Evolutionary conservation across 2,797 vertebrate species (phyloP).

Genomic region (Manis javanica): DNA sequence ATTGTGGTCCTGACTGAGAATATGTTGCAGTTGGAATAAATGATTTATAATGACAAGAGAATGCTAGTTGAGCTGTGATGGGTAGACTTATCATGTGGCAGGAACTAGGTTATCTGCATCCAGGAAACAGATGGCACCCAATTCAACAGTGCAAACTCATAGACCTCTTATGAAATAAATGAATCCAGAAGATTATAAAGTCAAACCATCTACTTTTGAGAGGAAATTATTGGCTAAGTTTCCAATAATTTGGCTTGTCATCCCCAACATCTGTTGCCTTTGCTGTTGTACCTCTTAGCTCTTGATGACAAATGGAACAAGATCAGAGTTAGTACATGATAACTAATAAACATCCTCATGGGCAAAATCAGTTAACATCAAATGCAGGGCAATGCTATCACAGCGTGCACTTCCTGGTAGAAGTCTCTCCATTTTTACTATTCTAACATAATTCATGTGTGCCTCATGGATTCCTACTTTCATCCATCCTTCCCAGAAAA

Average conservation of each 20-base stretch:
- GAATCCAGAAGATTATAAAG: constrained; percentile 74
- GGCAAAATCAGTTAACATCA: constrained; percentile 53
- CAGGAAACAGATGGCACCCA: constrained; percentile 71
- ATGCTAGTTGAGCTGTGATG: not conserved
- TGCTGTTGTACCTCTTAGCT: constrained; percentile 68
- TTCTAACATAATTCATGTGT: not conserved
- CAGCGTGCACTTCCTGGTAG: not conserved
- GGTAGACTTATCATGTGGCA: not conserved
- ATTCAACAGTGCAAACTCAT: constrained; percentile 51
- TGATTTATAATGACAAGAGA: not conserved
- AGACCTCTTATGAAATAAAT: constrained; percentile 61
- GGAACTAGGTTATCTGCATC: constrained; percentile 27
- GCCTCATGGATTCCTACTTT: not conserved
- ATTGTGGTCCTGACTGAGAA: not conserved
- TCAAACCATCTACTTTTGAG: constrained; percentile 69
- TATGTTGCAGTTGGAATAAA: not conserved
- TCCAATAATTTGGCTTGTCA: constrained; percentile 78
- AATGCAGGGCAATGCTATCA: not conserved
- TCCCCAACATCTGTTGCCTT: constrained; percentile 79
- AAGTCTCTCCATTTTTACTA: not conserved
- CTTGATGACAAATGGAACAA: constrained; percentile 77
- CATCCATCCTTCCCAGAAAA: not conserved
- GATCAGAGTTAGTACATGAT: constrained; percentile 56
- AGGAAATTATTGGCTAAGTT: constrained; percentile 71
- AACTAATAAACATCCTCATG: constrained; percentile 57